Conservation (phyloP, 2,888 invertebrate genomes). For the Hirtodrosophila cameraria region DNA sequence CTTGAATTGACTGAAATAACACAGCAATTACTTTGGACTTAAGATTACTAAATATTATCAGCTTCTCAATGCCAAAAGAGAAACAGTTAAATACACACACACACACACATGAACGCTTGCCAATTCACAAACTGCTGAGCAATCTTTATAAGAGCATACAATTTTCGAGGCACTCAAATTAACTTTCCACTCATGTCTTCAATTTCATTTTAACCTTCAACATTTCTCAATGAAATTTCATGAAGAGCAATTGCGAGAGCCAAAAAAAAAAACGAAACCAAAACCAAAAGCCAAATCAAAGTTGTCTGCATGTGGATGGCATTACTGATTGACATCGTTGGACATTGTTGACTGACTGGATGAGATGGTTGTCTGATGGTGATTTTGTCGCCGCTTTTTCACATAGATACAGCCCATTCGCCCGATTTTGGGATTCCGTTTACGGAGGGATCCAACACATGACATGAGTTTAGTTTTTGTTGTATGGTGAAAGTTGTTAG, state of each 20-base stretch:
- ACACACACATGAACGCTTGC: no score
- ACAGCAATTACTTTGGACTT: no score
- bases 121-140: slow-evolving; percentile 30
- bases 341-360: slow-evolving; percentile 5
- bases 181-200: slow-evolving; percentile 57
- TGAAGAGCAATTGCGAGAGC: slow-evolving; percentile 17
- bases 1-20: no score
- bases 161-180: slow-evolving; percentile 30
- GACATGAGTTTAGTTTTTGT: slow-evolving; percentile 27
- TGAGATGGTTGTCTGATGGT: slow-evolving; percentile 11
- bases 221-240: slow-evolving; percentile 67
- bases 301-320: slow-evolving; percentile 56
- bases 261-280: slow-evolving; percentile 3
- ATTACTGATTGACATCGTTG: slow-evolving; percentile 64
- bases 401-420: slow-evolving; percentile 3
- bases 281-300: slow-evolving; percentile 20
- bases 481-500: slow-evolving; percentile 66
- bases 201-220: slow-evolving; percentile 75
- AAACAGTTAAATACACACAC: slow-evolving; percentile 21
- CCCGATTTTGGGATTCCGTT: slow-evolving; percentile 1
- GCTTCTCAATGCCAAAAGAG: no score
- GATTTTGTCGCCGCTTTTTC: slow-evolving; percentile 28
- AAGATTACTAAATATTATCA: no score
- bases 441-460: slow-evolving; percentile 19
- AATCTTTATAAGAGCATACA: slow-evolving; percentile 13